These are phyloP conservation scores for Spodoptera picta DNA, from an alignment of 2,888 invertebrate species.

Conservation along the genomic window DNA sequence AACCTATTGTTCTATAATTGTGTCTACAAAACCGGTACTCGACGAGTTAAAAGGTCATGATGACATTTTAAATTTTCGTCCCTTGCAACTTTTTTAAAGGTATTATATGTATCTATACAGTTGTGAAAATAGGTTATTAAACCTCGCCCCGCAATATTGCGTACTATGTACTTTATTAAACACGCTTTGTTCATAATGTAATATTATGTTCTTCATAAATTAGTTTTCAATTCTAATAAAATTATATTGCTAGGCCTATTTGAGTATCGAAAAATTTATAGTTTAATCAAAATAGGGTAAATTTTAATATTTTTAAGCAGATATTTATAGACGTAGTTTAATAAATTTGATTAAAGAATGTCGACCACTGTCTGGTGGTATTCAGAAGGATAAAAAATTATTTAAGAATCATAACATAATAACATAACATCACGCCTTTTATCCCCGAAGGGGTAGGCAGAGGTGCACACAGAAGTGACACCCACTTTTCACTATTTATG, in stretches of 20 bases:
- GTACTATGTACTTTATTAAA: slow-evolving; percentile 3
- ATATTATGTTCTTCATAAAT: slow-evolving; percentile 1
- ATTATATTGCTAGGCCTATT: not conserved
- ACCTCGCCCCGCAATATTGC: slow-evolving; percentile 1
- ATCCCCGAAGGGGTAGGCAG: too few species aligned
- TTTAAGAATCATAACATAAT: too few species aligned
- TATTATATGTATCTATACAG: slow-evolving; percentile 14
- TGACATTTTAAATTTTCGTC: slow-evolving; percentile 51
- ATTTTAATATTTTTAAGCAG: too few species aligned
- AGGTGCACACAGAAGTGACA: too few species aligned
- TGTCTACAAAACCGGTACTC: too few species aligned
- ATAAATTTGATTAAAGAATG: too few species aligned
- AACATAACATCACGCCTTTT: too few species aligned
- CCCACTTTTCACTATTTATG: too few species aligned
- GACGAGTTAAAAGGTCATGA: slow-evolving; percentile 54
- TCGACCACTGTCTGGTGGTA: too few species aligned
- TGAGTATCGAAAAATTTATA: not conserved
- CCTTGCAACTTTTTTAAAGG: slow-evolving; percentile 33
- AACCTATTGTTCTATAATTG: too few species aligned
- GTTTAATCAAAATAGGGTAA: not conserved
- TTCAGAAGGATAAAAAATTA: too few species aligned
- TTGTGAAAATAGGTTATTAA: slow-evolving; percentile 9
- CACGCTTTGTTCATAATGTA: not conserved
- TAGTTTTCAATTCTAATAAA: slow-evolving; percentile 8
- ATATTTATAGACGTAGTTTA: too few species aligned